Evolutionary conservation across 2,113 vertebrate genomes (phyloP), one percentile per base, ranked within the genome.

Genomic region (Erythrocercus mccallii): DNA sequence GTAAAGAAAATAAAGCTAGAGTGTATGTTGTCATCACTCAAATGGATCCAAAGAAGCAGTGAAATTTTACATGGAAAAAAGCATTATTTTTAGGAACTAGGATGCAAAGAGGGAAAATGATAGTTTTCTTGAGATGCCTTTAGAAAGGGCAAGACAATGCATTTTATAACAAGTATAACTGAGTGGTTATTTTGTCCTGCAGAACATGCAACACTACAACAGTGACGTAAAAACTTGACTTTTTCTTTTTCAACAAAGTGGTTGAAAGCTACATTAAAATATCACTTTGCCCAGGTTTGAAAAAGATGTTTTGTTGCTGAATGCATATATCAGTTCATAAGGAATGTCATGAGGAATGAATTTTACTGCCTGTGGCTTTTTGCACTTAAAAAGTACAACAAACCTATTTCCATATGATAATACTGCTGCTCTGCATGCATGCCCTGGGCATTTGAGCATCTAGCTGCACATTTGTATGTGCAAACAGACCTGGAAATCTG

Each of bases 371-470:
- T 88, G 81, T 93, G 81, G 87, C 66, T 94, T 92, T 87, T 61
- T 61, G 25, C 58, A 61, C 64, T 94, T 44, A 74, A 86, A 90
- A 72, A 82, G 64, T 65, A 81, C 3, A 53, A 90, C 85, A 95
- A 95, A 88, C 56, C 89, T 82, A 95, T 86, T 90, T 91, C 93
- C 95, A 58, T 95, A 82, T 77, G 81, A 88, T 89, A 95, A 96
- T 87, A 48, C 38, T 66, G 73, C 90, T 82, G 74, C 87, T 94
- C 71, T 70, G 78, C 58, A 88, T 83, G 77, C 81, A 91, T 64
- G 81, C 91, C 77, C 37, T 64, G 81, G 72, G 86, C 91, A 92
- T 86, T 95, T 92, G 54, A 95, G 71, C 93, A 95, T 91, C 87
- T 82, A 93, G 62, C 58, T 82, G 37, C 81, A 80, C 78, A 90